Base-by-base conservation (phyloP, 2,797 vertebrate species). In the Buphagus erythrorhynchus region DNA sequence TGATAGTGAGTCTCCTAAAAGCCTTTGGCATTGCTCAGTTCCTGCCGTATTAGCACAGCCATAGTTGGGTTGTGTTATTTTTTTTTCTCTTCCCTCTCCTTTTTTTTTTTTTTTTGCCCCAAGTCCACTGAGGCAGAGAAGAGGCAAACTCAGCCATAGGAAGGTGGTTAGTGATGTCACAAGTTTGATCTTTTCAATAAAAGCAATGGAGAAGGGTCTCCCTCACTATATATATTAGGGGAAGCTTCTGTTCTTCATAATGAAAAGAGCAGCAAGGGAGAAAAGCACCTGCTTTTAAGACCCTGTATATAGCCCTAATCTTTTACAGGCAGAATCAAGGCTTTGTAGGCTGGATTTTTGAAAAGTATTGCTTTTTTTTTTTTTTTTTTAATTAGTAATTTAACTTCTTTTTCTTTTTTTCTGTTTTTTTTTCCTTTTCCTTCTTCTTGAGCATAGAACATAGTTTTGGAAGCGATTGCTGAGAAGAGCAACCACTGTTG, bases 81-180 rank as follows among this genome's bases (percentile, higher is more conserved):
- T 49, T 38, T 35, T 19, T 11, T 13, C 5, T 38, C 18, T 20
- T 28, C 4, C 6, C 4, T 16, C 5, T 10, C 6, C 31, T 62
- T 36, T 33, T 33, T 36, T 33, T 33, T 66, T 75, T 74, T 48
- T n/a, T 28, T 31, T 67, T 75, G 0, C 0, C 1, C 54, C 73
- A 88, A 91, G 92, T 94, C 96, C 95, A 95, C 93, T 97, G 88
- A 95, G 93, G 78, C 96, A 93, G 80, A 66, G 83, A 91, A 86
- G 84, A 90, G 84, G 96, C 92, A 90, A 93, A 96, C 86, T 95
- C 96, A 97, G 88, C 90, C 96, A 97, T 88, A 95, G 95, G 95
- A 95, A 98, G 96, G 94, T 95, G 82, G 93, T 82, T 84, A 85
- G 91, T 97, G 96, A 97, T 96, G 97, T 97, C 97, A 98, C 93